These are phyloP conservation scores for Pseudachorutes palmiensis DNA, from an alignment of 1,140 invertebrate species.

Conservation along the genomic window DNA sequence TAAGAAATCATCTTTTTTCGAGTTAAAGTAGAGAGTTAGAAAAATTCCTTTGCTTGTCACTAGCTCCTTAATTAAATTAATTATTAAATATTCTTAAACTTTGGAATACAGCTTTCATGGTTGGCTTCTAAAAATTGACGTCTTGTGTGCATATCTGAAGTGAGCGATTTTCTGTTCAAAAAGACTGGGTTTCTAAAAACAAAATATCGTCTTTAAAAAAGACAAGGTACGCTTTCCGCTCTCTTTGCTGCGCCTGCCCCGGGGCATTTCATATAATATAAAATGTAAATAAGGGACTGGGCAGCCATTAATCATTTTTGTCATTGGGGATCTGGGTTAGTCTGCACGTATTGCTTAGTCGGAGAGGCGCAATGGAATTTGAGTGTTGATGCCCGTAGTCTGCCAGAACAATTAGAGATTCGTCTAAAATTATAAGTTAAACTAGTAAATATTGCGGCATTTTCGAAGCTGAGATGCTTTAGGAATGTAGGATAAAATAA, in stretches of 20 bases:
- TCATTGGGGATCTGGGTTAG: neutral
- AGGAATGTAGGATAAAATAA: neutral
- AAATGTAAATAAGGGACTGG: neutral
- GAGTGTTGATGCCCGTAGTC: neutral
- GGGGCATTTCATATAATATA: neutral
- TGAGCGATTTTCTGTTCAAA: neutral
- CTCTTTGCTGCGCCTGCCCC: neutral
- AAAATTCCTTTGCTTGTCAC: neutral
- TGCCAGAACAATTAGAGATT: neutral
- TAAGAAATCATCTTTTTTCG: neutral
- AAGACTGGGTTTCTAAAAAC: neutral
- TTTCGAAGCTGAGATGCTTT: neutral
- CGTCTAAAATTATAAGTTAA: neutral
- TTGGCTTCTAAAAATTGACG: too few relatives aligned
- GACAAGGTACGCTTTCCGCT: conserved; percentile 8
- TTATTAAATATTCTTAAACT: neutral
- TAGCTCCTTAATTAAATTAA: neutral
- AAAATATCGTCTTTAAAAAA: neutral
- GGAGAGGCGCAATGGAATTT: neutral
- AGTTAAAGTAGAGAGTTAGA: neutral
- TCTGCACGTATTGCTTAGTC: neutral
- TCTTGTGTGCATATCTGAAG: neutral
- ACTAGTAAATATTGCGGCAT: neutral
- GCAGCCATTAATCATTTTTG: neutral
- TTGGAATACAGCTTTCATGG: neutral